A percentile compares a stretch with the other conserved stretches of the same genome.
These are phyloP conservation scores for Andricus quercusramuli DNA, from an alignment of 2,888 invertebrate species.

Conservation along the genomic window DNA sequence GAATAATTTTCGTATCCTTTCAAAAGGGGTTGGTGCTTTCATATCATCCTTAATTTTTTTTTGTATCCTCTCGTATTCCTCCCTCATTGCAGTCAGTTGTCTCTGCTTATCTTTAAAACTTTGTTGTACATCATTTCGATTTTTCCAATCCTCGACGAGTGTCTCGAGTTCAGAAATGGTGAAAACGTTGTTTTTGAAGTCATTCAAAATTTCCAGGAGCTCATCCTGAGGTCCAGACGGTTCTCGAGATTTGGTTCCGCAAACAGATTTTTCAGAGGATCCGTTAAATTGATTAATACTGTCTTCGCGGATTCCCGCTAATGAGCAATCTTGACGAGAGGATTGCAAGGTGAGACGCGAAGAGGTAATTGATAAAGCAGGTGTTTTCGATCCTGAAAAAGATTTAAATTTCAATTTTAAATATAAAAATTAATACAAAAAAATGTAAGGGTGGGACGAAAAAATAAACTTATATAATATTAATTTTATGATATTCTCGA, in stretches of 20 bases:
- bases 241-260: conserved; percentile 67
- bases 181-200: conserved; percentile 93
- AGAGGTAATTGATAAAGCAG: conserved; percentile 3
- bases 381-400: conserved; percentile 7
- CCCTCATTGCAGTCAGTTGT: conserved; percentile 88
- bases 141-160: conserved; percentile 92
- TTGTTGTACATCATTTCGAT: conserved; percentile 91
- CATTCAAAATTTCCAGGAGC: conserved; percentile 91
- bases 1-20: conserved; percentile 88
- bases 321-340: conserved; percentile 49
- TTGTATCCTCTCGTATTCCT: conserved; percentile 91
- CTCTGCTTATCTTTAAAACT: conserved; percentile 92
- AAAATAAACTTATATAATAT: too few relatives aligned
- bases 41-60: conserved; percentile 87
- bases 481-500: too few relatives aligned
- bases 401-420: not conserved
- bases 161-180: conserved; percentile 92
- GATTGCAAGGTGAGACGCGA: conserved; percentile 26
- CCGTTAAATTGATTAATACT: conserved; percentile 20
- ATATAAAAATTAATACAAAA: not conserved
- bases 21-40: conserved; percentile 90
- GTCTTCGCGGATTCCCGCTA: conserved; percentile 42
- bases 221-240: conserved; percentile 83
- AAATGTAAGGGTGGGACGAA: too few relatives aligned
- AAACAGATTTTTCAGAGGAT: conserved; percentile 51